A percentile compares a stretch with the other conserved stretches of the same genome.
Evolutionary conservation across 2,113 vertebrate species (phyloP).

Genomic region (Ailuropoda melanoleuca): DNA sequence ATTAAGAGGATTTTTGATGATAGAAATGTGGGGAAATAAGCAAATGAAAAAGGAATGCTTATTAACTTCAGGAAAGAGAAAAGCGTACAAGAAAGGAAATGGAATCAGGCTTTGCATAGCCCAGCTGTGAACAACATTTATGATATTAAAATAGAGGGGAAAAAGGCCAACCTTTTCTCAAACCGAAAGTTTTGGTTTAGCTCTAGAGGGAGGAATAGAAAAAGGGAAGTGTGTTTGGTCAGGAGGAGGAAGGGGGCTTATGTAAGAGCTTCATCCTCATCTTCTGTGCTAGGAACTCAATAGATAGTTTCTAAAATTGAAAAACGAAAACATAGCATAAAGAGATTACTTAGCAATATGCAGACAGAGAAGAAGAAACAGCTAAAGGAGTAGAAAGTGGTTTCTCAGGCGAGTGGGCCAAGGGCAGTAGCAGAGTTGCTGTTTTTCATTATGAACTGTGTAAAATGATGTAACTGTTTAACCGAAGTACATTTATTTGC

Average conservation of each 20-base stretch:
- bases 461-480: background rate
- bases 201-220: background rate
- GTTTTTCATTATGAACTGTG: background rate
- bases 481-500: background rate
- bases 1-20: background rate
- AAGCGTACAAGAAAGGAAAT: background rate
- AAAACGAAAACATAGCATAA: background rate
- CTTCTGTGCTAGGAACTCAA: background rate
- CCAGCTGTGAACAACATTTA: background rate
- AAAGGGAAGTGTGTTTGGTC: background rate
- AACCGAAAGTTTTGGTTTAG: background rate
- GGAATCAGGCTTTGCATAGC: background rate
- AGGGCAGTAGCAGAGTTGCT: background rate
- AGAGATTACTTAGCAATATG: background rate
- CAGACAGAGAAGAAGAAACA: background rate
- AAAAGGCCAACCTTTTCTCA: background rate
- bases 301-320: background rate
- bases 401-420: background rate
- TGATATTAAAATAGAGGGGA: background rate
- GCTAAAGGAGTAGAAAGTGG: background rate
- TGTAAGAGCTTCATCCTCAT: background rate
- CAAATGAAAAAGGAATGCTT: background rate
- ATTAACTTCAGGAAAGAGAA: background rate
- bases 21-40: background rate
- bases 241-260: background rate